Evolutionary conservation across 2,797 vertebrate species (phyloP).

Genomic region (Bryconaethiops microstoma): DNA sequence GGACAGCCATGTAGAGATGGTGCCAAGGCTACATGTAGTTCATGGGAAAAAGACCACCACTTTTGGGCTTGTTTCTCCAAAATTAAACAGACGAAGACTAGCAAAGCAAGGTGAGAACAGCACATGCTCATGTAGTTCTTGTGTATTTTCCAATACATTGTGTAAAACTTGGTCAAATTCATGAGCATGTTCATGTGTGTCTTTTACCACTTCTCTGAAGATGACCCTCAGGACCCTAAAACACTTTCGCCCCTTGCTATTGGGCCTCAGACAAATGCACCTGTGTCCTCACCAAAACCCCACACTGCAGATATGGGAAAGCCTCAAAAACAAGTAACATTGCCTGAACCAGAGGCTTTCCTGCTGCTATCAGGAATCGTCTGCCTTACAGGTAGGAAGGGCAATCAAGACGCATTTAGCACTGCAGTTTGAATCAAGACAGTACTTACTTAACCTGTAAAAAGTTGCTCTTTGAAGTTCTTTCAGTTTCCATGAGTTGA

Average conservation of each 20-base stretch:
- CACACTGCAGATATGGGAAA: slow-evolving; percentile 43
- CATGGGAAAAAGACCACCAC: slow-evolving; percentile 79
- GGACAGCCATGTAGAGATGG: slow-evolving; percentile 60
- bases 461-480: no score
- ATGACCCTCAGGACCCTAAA: slow-evolving; percentile 32
- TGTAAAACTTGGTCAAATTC: neutral
- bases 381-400: slow-evolving; percentile 84
- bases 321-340: slow-evolving; percentile 65
- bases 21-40: slow-evolving; percentile 77
- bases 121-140: neutral
- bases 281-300: slow-evolving; percentile 23
- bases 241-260: neutral
- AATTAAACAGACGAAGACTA: slow-evolving; percentile 70
- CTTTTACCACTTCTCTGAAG: slow-evolving; percentile 34
- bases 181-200: neutral
- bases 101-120: slow-evolving; percentile 67
- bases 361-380: slow-evolving; percentile 80
- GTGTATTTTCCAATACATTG: no score
- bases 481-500: no score
- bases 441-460: no score
- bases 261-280: slow-evolving; percentile 20
- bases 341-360: slow-evolving; percentile 70
- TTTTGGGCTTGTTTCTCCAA: slow-evolving; percentile 79
- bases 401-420: neutral
- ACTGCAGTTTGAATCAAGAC: neutral